Evolutionary conservation across 2,888 invertebrate genomes (phyloP).

Genomic region (Rhamphomyia laevipes): DNA sequence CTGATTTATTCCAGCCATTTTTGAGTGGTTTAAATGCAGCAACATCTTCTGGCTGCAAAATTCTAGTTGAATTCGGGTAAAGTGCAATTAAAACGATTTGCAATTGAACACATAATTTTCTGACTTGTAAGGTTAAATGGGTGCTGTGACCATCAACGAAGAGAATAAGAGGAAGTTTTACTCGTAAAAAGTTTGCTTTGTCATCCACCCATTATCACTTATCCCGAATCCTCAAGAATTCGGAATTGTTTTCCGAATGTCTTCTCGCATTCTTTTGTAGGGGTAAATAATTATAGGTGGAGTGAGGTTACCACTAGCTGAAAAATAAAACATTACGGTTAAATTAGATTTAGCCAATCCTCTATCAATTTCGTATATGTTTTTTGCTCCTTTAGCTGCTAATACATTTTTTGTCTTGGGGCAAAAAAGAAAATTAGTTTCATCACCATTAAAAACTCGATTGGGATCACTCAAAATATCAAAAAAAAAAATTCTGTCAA

Average conservation of each 20-base stretch:
- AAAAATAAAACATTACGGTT: constrained; percentile 20
- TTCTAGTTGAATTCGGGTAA: no score
- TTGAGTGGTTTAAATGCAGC: no score
- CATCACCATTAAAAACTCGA: neutral
- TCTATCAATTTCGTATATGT: constrained; percentile 17
- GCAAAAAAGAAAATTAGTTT: constrained; percentile 18
- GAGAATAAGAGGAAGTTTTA: constrained; percentile 6
- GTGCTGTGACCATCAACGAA: constrained; percentile 8
- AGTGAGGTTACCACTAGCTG: constrained; percentile 20
- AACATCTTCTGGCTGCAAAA: no score
- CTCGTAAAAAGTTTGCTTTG: constrained; percentile 4
- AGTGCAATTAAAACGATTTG: no score
- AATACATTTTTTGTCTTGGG: constrained; percentile 19
- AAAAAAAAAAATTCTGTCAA: neutral
- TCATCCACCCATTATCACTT: constrained; percentile 7
- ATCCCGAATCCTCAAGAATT: constrained; percentile 20
- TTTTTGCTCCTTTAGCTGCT: constrained; percentile 17
- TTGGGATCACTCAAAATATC: neutral
- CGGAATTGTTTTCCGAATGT: neutral
- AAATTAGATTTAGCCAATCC: constrained; percentile 19
- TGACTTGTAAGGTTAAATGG: constrained; percentile 4
- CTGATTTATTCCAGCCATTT: no score
- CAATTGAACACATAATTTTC: no score
- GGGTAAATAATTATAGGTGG: constrained; percentile 19
- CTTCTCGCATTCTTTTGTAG: neutral